A percentile compares a stretch with the other conserved stretches of the same genome.
Conservation (phyloP, 2,888 invertebrate genomes). For the Hydropsyche betteni region DNA sequence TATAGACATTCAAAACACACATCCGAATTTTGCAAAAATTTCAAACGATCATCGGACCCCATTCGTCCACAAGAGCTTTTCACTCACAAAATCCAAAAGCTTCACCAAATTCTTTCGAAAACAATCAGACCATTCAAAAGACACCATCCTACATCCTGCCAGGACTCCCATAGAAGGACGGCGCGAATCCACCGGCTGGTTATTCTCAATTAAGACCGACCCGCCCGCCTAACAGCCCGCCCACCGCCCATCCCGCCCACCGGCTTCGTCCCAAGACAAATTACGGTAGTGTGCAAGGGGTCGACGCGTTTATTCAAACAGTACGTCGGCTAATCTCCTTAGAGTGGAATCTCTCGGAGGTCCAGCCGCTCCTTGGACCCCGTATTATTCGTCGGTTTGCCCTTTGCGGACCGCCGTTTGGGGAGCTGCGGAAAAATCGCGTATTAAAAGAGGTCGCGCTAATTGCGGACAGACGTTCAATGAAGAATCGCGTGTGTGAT, state of each 20-base stretch:
- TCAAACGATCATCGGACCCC: no score
- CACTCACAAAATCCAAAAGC: no score
- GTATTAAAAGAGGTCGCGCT: slow-evolving; percentile 1
- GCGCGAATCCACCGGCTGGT: slow-evolving; percentile 30
- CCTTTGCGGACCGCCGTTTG: neutral
- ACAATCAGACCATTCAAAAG: no score
- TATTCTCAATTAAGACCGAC: slow-evolving; percentile 39
- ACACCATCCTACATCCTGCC: no score
- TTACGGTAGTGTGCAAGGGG: slow-evolving; percentile 30
- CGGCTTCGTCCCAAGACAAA: slow-evolving; percentile 34
- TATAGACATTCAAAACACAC: no score
- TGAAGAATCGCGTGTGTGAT: no score
- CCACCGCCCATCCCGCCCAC: neutral
- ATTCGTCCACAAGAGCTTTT: no score
- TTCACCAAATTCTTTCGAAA: no score
- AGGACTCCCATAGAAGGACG: no score
- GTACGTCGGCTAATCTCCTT: slow-evolving; percentile 29
- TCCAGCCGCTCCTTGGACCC: neutral
- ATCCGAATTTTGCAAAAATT: no score
- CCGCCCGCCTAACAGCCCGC: neutral
- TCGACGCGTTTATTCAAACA: slow-evolving; percentile 35
- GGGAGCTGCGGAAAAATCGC: slow-evolving; percentile 10
- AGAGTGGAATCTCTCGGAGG: slow-evolving; percentile 9
- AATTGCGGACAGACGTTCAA: no score
- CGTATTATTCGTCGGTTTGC: neutral